A percentile compares a stretch with the other conserved stretches of the same genome.
phyloP scores from a whole-genome alignment of 1,140 invertebrate genomes.

The Euglossa dilemma region DNA sequence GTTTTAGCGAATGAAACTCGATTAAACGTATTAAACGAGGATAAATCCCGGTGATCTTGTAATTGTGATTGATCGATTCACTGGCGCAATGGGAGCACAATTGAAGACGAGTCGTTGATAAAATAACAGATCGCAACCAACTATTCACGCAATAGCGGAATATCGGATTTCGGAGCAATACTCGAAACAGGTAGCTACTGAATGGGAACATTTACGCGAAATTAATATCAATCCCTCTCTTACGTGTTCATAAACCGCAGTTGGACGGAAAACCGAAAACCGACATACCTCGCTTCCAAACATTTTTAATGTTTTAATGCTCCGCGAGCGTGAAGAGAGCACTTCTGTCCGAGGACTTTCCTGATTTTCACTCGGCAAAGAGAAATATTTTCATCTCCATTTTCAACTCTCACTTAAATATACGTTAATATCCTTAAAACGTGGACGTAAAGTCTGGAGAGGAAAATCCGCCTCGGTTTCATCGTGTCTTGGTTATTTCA shows the following conservation, averaged over 20 bases:
- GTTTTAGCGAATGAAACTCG: too few species aligned
- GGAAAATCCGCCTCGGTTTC: background rate
- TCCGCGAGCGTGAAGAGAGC: background rate
- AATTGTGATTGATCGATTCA: constrained; percentile 11
- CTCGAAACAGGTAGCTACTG: background rate
- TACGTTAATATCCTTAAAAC: constrained; percentile 1
- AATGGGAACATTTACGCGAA: background rate
- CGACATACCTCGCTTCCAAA: background rate
- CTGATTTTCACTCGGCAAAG: background rate
- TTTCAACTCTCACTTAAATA: background rate
- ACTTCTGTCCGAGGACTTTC: background rate
- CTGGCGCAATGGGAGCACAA: constrained; percentile 18
- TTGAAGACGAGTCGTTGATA: background rate
- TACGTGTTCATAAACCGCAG: background rate
- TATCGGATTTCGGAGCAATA: background rate
- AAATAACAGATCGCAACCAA: background rate
- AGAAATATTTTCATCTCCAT: background rate
- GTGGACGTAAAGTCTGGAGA: background rate
- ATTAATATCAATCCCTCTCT: background rate
- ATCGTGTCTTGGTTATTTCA: background rate
- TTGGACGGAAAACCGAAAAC: background rate
- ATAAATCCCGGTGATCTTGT: background rate
- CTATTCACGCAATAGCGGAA: background rate
- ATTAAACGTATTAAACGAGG: constrained; percentile 27
- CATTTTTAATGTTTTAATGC: background rate